These are phyloP conservation scores for Hydrozoanthus gracilis DNA, from an alignment of 92 coral and sea anemone genomes.

Conservation along the genomic window DNA sequence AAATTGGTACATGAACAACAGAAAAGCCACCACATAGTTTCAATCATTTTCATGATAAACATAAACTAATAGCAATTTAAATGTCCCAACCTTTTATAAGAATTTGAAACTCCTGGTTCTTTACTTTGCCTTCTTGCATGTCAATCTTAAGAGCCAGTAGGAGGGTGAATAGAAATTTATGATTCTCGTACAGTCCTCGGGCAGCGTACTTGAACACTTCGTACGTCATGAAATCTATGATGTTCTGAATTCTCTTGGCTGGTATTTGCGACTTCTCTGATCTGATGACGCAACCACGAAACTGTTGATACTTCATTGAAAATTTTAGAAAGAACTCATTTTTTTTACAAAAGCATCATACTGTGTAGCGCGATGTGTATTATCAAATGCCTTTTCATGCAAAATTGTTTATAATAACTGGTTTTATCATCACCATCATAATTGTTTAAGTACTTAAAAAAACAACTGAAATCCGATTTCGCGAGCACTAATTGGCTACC, in stretches of 20 bases:
- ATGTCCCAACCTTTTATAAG: slow-evolving; percentile 76
- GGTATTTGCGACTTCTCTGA: slow-evolving; percentile 93
- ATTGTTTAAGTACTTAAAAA: too few species aligned
- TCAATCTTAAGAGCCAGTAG: slow-evolving; percentile 90
- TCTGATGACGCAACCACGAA: slow-evolving; percentile 44
- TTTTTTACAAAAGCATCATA: too few species aligned
- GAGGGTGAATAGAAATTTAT: slow-evolving; percentile 88
- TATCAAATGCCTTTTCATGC: too few species aligned
- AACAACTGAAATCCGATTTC: too few species aligned
- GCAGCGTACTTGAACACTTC: slow-evolving; percentile 93
- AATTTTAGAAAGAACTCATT: too few species aligned
- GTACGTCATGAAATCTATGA: slow-evolving; percentile 87
- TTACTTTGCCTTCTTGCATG: slow-evolving; percentile 82
- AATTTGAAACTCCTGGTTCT: slow-evolving; percentile 78
- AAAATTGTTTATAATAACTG: too few species aligned
- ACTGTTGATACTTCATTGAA: too few species aligned
- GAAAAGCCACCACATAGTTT: too few species aligned
- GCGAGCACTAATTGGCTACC: too few species aligned
- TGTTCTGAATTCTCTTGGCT: slow-evolving; percentile 90
- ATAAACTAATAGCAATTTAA: not conserved
- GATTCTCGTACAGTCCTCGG: slow-evolving; percentile 91
- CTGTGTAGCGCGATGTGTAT: too few species aligned
- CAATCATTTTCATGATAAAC: not conserved
- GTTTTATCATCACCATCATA: too few species aligned
- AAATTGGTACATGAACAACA: too few species aligned